Conservation (phyloP, 2,797 vertebrate species). For the Aphelocoma californica region DNA sequence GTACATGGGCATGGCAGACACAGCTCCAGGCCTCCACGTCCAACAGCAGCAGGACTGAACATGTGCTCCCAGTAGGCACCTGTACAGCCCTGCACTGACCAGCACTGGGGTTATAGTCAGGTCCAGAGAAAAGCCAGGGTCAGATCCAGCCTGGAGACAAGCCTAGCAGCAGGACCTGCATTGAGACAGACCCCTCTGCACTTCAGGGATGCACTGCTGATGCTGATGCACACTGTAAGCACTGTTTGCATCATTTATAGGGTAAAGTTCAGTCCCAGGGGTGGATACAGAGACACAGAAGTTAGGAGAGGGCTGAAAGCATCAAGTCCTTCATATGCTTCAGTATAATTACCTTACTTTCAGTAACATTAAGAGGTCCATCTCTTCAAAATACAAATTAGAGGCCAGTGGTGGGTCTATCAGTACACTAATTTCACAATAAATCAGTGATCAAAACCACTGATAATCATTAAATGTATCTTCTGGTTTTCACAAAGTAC, state of each 20-base stretch:
- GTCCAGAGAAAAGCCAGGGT: neutral
- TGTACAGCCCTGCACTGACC: neutral
- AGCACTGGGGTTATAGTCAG: neutral
- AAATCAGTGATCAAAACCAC: neutral
- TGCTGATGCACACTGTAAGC: neutral
- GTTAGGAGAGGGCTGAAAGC: neutral
- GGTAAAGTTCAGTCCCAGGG: neutral
- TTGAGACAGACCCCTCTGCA: rapidly evolving
- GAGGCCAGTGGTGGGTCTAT: neutral
- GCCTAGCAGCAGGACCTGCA: neutral
- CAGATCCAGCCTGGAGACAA: neutral
- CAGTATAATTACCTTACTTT: neutral
- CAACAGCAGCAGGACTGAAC: neutral
- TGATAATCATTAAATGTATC: neutral
- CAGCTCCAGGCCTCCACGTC: rapidly evolving
- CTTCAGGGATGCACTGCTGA: too few species aligned
- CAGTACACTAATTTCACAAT: neutral
- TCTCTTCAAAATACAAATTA: neutral
- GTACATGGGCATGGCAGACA: neutral
- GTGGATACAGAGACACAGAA: neutral
- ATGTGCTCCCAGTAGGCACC: rapidly evolving
- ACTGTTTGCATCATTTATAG: neutral
- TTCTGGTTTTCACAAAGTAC: neutral
- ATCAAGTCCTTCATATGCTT: neutral
- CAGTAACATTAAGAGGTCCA: neutral